A percentile compares a stretch with the other conserved stretches of the same genome.
Evolutionary conservation across 2,797 vertebrate species (phyloP).

Genomic region (Craterocephalus amniculus): DNA sequence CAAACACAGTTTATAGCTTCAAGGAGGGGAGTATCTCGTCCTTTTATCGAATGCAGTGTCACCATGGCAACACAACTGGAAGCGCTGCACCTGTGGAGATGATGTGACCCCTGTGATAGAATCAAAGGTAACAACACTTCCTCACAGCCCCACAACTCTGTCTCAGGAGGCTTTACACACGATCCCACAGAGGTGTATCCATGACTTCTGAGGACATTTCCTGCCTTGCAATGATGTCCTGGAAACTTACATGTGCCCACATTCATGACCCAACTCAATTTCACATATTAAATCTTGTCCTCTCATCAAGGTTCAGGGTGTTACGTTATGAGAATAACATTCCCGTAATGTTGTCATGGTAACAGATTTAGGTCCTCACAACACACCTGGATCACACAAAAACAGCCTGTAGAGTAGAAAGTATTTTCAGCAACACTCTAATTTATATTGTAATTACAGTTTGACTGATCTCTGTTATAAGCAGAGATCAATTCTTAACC

Average conservation of each 20-base stretch:
- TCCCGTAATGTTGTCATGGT: neutral
- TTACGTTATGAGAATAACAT: neutral
- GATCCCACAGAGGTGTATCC: neutral
- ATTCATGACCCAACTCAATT: neutral
- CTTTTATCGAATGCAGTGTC: constrained; percentile 50
- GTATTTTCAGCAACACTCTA: neutral
- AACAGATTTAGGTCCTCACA: neutral
- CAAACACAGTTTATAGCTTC: constrained; percentile 43
- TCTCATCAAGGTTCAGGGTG: neutral
- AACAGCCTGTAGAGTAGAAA: neutral
- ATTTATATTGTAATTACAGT: no score
- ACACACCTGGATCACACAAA: no score
- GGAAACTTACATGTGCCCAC: neutral
- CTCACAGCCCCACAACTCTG: constrained; percentile 9
- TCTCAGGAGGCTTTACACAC: neutral
- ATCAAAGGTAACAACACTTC: constrained; percentile 46
- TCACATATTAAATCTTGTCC: neutral
- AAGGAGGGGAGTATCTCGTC: constrained; percentile 37
- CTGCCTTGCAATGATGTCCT: neutral
- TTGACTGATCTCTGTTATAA: no score
- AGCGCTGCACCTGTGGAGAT: constrained; percentile 36
- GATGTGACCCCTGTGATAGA: constrained; percentile 41
- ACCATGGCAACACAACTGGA: constrained; percentile 69
- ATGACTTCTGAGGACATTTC: neutral
- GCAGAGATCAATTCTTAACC: no score